Conservation (phyloP, 2,888 invertebrate genomes). For the Leptopilina syphax region DNA sequence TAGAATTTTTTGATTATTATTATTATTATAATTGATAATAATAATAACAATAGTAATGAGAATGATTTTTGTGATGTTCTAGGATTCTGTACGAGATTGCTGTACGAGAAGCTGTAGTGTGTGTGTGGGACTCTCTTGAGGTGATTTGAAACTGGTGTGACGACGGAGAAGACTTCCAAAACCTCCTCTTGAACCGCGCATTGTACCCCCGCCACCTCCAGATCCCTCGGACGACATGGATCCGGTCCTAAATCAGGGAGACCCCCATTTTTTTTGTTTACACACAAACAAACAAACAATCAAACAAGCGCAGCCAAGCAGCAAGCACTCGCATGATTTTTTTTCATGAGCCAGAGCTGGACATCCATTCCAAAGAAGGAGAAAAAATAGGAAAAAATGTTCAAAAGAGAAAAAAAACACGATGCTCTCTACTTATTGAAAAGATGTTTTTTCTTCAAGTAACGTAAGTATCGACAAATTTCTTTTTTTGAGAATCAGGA, state of each 20-base stretch:
- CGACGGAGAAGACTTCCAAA: slow-evolving; percentile 76
- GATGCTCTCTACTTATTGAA: slow-evolving; percentile 2
- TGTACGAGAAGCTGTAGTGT: slow-evolving; percentile 76
- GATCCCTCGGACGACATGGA: slow-evolving; percentile 76
- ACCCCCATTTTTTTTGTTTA: slow-evolving; percentile 72
- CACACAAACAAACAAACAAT: slow-evolving; percentile 64
- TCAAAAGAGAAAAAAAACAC: neutral
- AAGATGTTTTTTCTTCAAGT: neutral
- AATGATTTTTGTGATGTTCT: slow-evolving; percentile 12
- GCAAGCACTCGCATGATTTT: slow-evolving; percentile 45
- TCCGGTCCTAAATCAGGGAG: slow-evolving; percentile 76
- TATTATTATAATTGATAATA: too few species aligned
- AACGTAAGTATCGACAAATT: slow-evolving; percentile 3
- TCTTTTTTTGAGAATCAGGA: slow-evolving; percentile 30
- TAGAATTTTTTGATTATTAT: neutral
- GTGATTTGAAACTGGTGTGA: slow-evolving; percentile 77
- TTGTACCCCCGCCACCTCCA: slow-evolving; percentile 76
- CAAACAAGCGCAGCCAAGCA: slow-evolving; percentile 43
- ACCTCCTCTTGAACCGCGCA: slow-evolving; percentile 75
- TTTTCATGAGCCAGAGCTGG: slow-evolving; percentile 37
- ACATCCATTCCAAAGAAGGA: slow-evolving; percentile 34
- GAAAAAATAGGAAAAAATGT: too few species aligned
- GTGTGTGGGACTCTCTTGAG: slow-evolving; percentile 75
- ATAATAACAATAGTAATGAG: too few species aligned
- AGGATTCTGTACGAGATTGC: slow-evolving; percentile 67